phyloP scores from a whole-genome alignment of 1,140 invertebrate species.

The Euura lappo region DNA sequence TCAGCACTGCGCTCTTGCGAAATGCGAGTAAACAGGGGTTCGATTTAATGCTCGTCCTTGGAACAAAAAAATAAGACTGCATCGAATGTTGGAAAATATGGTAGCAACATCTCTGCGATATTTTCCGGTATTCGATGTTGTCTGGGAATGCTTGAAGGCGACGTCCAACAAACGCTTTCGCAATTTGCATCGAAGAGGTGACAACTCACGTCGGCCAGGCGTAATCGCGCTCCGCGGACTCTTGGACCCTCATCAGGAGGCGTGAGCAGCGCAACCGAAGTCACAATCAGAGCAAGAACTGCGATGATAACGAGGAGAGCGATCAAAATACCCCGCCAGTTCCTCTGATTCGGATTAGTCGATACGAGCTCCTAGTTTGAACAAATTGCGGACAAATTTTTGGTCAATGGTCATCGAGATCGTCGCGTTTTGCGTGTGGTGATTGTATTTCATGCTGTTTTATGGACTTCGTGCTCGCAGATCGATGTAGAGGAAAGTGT shows the following conservation, averaged over 20 bases:
- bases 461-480: no score
- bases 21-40: background rate
- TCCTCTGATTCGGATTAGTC: slow-evolving; percentile 79
- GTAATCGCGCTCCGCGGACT: slow-evolving; percentile 76
- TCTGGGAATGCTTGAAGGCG: no score
- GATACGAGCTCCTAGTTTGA: slow-evolving; percentile 80
- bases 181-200: background rate
- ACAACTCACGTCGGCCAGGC: slow-evolving; percentile 72
- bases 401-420: slow-evolving; percentile 4
- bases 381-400: slow-evolving; percentile 36
- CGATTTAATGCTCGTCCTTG: background rate
- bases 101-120: no score
- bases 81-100: no score
- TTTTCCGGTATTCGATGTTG: no score
- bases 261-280: slow-evolving; percentile 88
- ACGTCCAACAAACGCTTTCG: no score
- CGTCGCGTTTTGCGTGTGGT: no score
- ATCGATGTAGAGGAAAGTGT: no score
- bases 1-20: background rate
- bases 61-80: background rate
- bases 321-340: slow-evolving; percentile 90
- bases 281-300: slow-evolving; percentile 90
- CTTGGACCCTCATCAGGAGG: slow-evolving; percentile 85
- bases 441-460: no score
- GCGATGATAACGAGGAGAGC: slow-evolving; percentile 88